These are phyloP conservation scores for Eupeodes luniger DNA, from an alignment of 2,888 invertebrate species.

Conservation along the genomic window DNA sequence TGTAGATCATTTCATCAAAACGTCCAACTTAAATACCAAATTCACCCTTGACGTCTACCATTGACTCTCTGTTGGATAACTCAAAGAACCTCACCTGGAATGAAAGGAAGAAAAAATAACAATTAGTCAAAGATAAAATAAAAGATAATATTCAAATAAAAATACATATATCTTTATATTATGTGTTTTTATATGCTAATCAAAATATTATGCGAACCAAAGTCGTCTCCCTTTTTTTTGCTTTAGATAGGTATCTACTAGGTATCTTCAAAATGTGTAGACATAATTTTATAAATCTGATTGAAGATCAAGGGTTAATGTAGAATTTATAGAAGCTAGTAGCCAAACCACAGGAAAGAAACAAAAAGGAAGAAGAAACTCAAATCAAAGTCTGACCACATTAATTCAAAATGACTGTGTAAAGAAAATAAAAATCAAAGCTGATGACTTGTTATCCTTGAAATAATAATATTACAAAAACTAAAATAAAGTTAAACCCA, in stretches of 20 bases:
- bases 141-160: background rate
- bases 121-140: slow-evolving; percentile 21
- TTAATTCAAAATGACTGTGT: slow-evolving; percentile 34
- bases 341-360: background rate
- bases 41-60: background rate
- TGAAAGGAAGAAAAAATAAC: slow-evolving; percentile 19
- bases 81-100: slow-evolving; percentile 54
- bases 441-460: slow-evolving; percentile 65
- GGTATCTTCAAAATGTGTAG: background rate
- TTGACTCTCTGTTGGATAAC: slow-evolving; percentile 20
- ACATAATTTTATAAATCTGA: slow-evolving; percentile 10
- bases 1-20: background rate
- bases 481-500: slow-evolving; percentile 17
- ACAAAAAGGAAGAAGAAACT: slow-evolving; percentile 14
- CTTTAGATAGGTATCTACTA: background rate
- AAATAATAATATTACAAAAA: background rate
- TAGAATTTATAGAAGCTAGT: background rate
- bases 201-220: background rate
- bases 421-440: slow-evolving; percentile 14
- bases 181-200: background rate
- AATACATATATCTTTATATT: background rate
- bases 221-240: background rate
- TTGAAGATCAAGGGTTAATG: slow-evolving; percentile 26
- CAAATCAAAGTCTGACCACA: slow-evolving; percentile 18
- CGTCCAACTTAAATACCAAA: background rate